Evolutionary conservation across 2,797 vertebrate species (phyloP).

Genomic region (Holocentrus rufus): DNA sequence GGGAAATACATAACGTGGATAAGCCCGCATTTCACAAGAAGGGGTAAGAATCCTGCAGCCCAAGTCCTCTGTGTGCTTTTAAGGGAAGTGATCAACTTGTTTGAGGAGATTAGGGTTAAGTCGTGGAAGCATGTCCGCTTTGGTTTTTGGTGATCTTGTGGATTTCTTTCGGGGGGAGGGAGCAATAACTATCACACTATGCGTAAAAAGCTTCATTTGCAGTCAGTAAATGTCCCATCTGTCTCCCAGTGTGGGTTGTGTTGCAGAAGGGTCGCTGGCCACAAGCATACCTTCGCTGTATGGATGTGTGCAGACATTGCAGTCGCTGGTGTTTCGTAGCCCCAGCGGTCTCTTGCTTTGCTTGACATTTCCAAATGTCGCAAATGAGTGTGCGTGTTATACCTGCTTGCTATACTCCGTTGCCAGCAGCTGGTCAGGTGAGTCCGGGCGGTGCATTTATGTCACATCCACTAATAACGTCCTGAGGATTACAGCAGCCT

Average conservation of each 20-base stretch:
- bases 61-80: conserved; percentile 49
- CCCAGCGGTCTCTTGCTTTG: conserved; percentile 8
- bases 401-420: conserved; percentile 23
- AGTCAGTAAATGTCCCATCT: conserved; percentile 39
- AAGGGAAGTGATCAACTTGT: conserved; percentile 80
- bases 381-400: conserved; percentile 16
- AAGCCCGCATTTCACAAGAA: conserved; percentile 62
- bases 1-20: conserved; percentile 61
- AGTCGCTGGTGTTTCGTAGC: conserved; percentile 29
- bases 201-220: conserved; percentile 36
- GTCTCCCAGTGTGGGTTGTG: conserved; percentile 46
- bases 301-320: conserved; percentile 48
- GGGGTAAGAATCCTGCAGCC: conserved; percentile 66
- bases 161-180: conserved; percentile 41
- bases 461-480: conserved; percentile 58
- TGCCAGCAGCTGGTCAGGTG: conserved; percentile 58
- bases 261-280: conserved; percentile 25
- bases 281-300: conserved; percentile 7
- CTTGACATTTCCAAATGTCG: conserved; percentile 39
- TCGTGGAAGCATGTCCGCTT: conserved; percentile 65
- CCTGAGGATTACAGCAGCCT: conserved; percentile 70
- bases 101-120: conserved; percentile 79
- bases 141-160: conserved; percentile 64
- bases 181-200: conserved; percentile 35
- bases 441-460: conserved; percentile 51